Evolutionary conservation across 2,888 invertebrate species (phyloP).

Genomic region (Clepsis dumicolana): DNA sequence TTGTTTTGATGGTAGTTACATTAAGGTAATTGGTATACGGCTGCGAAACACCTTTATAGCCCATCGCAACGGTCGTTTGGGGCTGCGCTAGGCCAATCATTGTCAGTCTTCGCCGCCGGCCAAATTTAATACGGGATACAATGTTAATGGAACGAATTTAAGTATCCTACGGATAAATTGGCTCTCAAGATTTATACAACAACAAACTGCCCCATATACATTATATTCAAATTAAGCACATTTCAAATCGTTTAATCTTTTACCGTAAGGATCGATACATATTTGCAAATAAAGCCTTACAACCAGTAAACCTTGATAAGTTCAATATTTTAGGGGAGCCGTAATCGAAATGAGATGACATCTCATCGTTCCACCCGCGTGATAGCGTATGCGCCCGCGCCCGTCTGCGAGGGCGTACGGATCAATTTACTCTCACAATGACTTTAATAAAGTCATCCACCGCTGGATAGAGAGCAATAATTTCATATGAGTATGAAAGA

Average conservation of each 20-base stretch:
- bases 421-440: conserved; percentile 83
- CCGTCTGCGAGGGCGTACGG: conserved; percentile 64
- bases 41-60: conserved; percentile 80
- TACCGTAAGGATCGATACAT: conserved; percentile 4
- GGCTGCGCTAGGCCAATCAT: conserved; percentile 75
- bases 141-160: conserved; percentile 77
- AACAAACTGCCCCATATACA: conserved; percentile 62
- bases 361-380: conserved; percentile 64
- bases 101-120: conserved; percentile 74
- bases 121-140: conserved; percentile 72
- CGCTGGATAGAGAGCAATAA: conserved; percentile 72
- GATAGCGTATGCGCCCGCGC: conserved; percentile 67
- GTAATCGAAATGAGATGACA: conserved; percentile 54
- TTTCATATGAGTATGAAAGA: conserved; percentile 78
- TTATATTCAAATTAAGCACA: conserved; percentile 62
- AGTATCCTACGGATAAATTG: conserved; percentile 72
- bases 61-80: conserved; percentile 75
- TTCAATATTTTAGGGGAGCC: conserved; percentile 45
- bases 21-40: conserved; percentile 83
- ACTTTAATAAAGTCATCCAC: conserved; percentile 78
- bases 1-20: conserved; percentile 81
- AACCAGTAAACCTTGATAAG: not conserved
- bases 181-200: conserved; percentile 73
- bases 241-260: conserved; percentile 28
- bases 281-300: not conserved